phyloP scores from a whole-genome alignment of 2,888 invertebrate genomes.

The Gerris lacustris region DNA sequence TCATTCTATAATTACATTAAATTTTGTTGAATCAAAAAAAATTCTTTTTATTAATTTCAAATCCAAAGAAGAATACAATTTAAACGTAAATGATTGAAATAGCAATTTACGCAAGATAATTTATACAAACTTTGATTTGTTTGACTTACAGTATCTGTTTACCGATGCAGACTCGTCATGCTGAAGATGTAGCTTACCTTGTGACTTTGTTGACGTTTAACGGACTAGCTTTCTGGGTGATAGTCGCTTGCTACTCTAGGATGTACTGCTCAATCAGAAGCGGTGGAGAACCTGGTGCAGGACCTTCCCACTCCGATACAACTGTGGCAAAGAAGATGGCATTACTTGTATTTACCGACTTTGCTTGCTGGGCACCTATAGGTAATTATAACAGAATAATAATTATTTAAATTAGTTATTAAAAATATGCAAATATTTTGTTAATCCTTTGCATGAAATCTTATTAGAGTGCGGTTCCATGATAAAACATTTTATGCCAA shows the following conservation, averaged over 20 bases:
- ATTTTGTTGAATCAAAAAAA: no score
- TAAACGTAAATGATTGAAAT: no score
- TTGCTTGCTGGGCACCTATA: constrained; percentile 51
- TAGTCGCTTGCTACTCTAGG: constrained; percentile 49
- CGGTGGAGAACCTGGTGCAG: constrained; percentile 30
- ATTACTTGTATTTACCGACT: constrained; percentile 52
- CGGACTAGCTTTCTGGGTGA: constrained; percentile 49
- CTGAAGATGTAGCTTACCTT: constrained; percentile 45
- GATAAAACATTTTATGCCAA: no score
- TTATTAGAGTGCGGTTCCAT: no score
- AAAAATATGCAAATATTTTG: no score
- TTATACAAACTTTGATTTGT: no score
- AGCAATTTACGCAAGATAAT: no score
- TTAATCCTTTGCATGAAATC: no score
- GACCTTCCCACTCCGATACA: constrained; percentile 38
- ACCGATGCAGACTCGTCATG: constrained; percentile 46
- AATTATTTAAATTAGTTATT: no score
- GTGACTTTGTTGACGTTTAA: constrained; percentile 47
- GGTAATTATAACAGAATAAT: background rate
- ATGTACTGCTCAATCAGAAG: constrained; percentile 47
- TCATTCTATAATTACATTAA: no score
- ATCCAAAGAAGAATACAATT: no score
- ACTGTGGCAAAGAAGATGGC: constrained; percentile 53
- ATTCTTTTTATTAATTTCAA: no score
- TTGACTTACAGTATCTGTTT: constrained; percentile 46